Conservation (phyloP, 1,140 invertebrate genomes). For the Psilanteris sp. region DNA sequence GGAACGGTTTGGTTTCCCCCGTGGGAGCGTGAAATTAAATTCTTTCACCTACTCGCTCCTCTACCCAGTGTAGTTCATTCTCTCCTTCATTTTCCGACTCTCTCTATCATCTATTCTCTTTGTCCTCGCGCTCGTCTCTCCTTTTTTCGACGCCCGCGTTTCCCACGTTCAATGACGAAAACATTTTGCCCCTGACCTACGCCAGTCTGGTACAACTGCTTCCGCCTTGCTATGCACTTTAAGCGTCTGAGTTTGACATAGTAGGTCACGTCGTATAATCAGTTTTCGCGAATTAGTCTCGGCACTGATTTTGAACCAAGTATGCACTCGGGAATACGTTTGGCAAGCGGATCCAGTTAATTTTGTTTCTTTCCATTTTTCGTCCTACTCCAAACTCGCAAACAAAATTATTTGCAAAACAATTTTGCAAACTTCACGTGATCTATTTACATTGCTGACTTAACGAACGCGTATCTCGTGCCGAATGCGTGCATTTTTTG, state of each 20-base stretch:
- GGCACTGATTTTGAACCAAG: constrained; percentile 32
- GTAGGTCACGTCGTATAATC: constrained; percentile 51
- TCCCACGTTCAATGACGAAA: constrained; percentile 49
- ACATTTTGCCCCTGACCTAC: constrained; percentile 64
- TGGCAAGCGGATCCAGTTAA: not conserved
- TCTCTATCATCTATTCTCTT: constrained; percentile 8
- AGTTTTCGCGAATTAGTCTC: constrained; percentile 40
- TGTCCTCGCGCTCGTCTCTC: not conserved
- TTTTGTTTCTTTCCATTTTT: too few relatives aligned
- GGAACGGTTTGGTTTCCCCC: constrained; percentile 71
- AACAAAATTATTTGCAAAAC: too few relatives aligned
- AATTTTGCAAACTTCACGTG: too few relatives aligned
- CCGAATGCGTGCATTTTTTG: too few relatives aligned
- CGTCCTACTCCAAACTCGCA: too few relatives aligned
- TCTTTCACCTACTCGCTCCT: constrained; percentile 61
- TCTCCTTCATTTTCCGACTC: constrained; percentile 22
- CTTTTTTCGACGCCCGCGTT: not conserved
- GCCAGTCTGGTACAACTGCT: constrained; percentile 3
- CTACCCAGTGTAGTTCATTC: constrained; percentile 26
- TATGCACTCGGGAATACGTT: constrained; percentile 6
- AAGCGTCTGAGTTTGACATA: constrained; percentile 31
- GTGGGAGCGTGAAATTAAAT: constrained; percentile 74
- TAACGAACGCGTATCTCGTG: too few relatives aligned
- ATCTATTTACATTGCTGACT: too few relatives aligned
- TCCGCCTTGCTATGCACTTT: constrained; percentile 39